Percentiles rank a stretch among this genome's conserved stretches.
phyloP scores from a whole-genome alignment of 2,888 invertebrate genomes.

The Stenoptilia bipunctidactyla region DNA sequence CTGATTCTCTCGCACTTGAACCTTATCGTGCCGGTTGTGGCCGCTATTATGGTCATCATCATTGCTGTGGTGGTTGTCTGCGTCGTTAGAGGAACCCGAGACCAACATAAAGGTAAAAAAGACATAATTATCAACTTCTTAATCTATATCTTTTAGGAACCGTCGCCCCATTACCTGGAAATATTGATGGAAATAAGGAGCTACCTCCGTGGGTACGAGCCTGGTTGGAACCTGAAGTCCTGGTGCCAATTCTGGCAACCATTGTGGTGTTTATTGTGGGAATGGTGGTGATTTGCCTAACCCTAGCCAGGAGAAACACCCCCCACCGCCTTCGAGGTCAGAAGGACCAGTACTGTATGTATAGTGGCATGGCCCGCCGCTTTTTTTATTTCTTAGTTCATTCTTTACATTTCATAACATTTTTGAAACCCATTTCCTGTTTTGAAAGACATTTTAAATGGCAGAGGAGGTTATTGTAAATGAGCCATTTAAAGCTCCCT shows the following conservation, averaged over 20 bases:
- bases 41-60: constrained; percentile 91
- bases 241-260: constrained; percentile 91
- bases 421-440: not conserved
- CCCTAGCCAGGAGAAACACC: constrained; percentile 85
- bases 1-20: constrained; percentile 91
- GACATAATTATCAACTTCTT: not conserved
- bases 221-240: constrained; percentile 91
- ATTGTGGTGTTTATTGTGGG: constrained; percentile 92
- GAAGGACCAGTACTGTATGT: constrained; percentile 83
- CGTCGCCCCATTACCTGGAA: constrained; percentile 81
- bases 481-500: too few species aligned
- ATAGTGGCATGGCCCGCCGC: constrained; percentile 58
- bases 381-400: constrained; percentile 23
- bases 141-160: constrained; percentile 73
- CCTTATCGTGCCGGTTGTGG: constrained; percentile 93
- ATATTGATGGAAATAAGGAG: constrained; percentile 64
- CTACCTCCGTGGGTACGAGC: constrained; percentile 83
- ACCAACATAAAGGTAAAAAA: constrained; percentile 84
- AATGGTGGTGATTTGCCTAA: constrained; percentile 91
- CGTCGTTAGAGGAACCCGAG: constrained; percentile 88
- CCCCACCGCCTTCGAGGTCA: constrained; percentile 87
- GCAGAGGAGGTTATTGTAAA: too few species aligned
- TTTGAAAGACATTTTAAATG: too few species aligned
- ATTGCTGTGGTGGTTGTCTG: constrained; percentile 94
- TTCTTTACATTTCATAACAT: constrained; percentile 8